A percentile compares a stretch with the other conserved stretches of the same genome.
phyloP scores from a whole-genome alignment of 2,113 vertebrate genomes.

The Eira barbara region DNA sequence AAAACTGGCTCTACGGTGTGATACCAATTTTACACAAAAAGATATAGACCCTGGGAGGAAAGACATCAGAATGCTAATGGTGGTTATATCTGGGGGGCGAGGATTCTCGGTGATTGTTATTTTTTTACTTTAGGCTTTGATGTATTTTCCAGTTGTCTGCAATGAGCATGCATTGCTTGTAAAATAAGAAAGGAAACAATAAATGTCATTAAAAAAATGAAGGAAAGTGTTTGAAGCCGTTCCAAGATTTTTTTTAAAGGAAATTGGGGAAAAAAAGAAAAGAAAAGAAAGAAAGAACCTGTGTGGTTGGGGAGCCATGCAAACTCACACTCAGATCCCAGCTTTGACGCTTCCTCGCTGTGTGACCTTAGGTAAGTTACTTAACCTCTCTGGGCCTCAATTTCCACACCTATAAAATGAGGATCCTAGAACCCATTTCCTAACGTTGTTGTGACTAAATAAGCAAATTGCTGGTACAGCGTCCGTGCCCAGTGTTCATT shows the following conservation, averaged over 20 bases:
- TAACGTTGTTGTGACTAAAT: neutral
- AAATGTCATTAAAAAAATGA: slow-evolving; percentile 53
- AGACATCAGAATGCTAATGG: slow-evolving; percentile 27
- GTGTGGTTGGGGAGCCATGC: neutral
- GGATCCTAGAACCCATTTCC: neutral
- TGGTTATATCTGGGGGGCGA: neutral
- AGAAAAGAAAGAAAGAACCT: neutral
- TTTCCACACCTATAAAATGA: neutral
- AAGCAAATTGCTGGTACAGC: neutral
- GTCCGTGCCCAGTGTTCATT: neutral
- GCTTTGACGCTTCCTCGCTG: neutral
- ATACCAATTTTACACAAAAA: neutral
- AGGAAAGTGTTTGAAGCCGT: slow-evolving; percentile 18
- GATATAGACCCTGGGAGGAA: neutral
- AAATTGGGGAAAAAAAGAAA: neutral
- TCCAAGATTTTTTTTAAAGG: neutral
- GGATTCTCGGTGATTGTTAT: neutral
- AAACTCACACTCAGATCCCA: neutral
- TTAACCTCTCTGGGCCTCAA: neutral
- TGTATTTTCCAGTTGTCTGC: slow-evolving; percentile 47
- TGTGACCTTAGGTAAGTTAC: neutral
- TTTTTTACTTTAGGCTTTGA: slow-evolving; percentile 53
- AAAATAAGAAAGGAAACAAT: slow-evolving; percentile 61
- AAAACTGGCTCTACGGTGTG: neutral
- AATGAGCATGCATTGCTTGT: slow-evolving; percentile 27